Evolutionary conservation across 2,888 invertebrate genomes (phyloP).

Genomic region (Agrochola litura): DNA sequence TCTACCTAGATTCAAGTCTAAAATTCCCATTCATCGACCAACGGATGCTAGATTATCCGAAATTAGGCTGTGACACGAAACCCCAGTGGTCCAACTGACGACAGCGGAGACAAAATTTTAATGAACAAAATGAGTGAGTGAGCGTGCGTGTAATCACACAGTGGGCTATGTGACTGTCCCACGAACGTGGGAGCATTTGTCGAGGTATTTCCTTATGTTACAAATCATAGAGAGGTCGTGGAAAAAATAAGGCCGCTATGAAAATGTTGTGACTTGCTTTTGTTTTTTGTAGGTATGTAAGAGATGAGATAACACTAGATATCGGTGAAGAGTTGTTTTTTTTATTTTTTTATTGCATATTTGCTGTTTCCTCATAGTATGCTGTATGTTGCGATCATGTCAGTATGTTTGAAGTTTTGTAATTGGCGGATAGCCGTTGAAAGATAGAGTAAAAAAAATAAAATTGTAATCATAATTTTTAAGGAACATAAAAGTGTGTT

Average conservation of each 20-base stretch:
- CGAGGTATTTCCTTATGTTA: slow-evolving; percentile 62
- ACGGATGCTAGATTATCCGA: slow-evolving; percentile 70
- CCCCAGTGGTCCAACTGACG: slow-evolving; percentile 73
- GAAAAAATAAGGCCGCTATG: slow-evolving; percentile 39
- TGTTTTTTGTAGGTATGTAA: slow-evolving; percentile 10
- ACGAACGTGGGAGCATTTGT: slow-evolving; percentile 72
- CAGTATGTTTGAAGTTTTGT: too few species aligned
- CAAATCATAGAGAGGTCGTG: slow-evolving; percentile 20
- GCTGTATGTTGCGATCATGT: too few species aligned
- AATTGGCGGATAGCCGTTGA: not conserved
- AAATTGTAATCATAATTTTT: not conserved
- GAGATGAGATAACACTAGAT: slow-evolving; percentile 14
- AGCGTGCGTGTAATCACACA: slow-evolving; percentile 75
- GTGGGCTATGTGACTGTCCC: slow-evolving; percentile 70
- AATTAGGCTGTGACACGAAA: slow-evolving; percentile 69
- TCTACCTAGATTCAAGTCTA: slow-evolving; percentile 9
- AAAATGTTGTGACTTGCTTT: slow-evolving; percentile 13
- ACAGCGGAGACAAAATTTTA: slow-evolving; percentile 81
- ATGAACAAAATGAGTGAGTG: slow-evolving; percentile 79
- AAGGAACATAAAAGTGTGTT: not conserved
- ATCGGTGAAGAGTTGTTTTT: not conserved
- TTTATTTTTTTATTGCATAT: not conserved
- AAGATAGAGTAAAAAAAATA: not conserved
- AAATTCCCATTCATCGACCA: slow-evolving; percentile 54
- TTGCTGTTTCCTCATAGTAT: not conserved